Evolutionary conservation across 2,888 invertebrate genomes (phyloP).

Genomic region (Cetonia aurata): DNA sequence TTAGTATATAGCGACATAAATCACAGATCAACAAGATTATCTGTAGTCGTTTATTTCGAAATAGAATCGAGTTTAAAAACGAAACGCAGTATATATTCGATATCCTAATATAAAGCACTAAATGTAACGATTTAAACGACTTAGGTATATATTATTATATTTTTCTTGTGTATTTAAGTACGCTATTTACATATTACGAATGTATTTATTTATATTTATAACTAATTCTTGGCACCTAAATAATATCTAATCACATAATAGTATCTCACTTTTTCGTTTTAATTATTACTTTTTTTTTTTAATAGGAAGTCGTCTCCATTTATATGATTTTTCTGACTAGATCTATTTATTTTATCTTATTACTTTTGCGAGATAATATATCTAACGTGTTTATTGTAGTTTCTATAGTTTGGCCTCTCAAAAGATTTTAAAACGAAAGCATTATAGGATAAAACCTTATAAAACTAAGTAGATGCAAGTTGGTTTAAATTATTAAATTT

Average conservation of each 20-base stretch:
- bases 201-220: slow-evolving; percentile 15
- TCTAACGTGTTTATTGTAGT: slow-evolving; percentile 10
- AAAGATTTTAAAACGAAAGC: neutral
- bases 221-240: slow-evolving; percentile 40
- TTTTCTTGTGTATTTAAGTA: slow-evolving; percentile 13
- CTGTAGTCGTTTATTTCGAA: slow-evolving; percentile 24
- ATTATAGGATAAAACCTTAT: too few species aligned
- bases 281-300: slow-evolving; percentile 24
- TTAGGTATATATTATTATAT: slow-evolving; percentile 18
- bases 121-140: slow-evolving; percentile 6
- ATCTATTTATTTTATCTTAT: slow-evolving; percentile 19
- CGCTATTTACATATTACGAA: slow-evolving; percentile 28
- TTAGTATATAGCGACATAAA: slow-evolving; percentile 32
- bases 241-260: slow-evolving; percentile 41
- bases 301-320: slow-evolving; percentile 19
- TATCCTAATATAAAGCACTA: too few species aligned
- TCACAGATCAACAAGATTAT: slow-evolving; percentile 36
- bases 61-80: neutral
- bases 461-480: too few species aligned
- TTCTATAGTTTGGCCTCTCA: slow-evolving; percentile 16
- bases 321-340: slow-evolving; percentile 32
- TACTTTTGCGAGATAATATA: neutral
- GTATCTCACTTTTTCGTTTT: slow-evolving; percentile 35
- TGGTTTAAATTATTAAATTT: too few species aligned
- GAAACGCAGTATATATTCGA: too few species aligned